These are phyloP conservation scores for Phalacrocorax brasilianus DNA, from an alignment of 2,113 vertebrate species.

Conservation along the genomic window DNA sequence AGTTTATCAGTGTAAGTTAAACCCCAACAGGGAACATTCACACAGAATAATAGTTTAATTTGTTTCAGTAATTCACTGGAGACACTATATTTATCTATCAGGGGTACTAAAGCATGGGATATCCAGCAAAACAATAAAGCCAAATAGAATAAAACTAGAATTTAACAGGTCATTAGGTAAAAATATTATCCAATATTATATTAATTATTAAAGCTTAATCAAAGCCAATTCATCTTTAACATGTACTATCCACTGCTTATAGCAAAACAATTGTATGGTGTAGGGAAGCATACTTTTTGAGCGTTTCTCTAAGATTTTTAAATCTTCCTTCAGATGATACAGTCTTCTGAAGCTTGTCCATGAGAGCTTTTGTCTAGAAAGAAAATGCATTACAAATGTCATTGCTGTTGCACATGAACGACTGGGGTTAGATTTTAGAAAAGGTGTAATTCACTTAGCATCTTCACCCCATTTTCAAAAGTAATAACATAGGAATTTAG, in stretches of 20 bases:
- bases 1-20: neutral
- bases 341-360: slow-evolving; percentile 99
- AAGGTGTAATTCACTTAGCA: neutral
- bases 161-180: neutral
- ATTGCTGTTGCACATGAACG: neutral
- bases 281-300: slow-evolving; percentile 90
- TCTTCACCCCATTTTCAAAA: neutral
- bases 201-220: neutral
- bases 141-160: neutral
- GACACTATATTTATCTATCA: neutral
- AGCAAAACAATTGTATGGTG: neutral
- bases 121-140: neutral
- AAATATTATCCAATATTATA: neutral
- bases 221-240: neutral
- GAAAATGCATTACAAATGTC: slow-evolving; percentile 28
- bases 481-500: neutral
- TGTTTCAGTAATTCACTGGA: neutral
- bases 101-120: neutral
- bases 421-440: neutral
- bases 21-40: neutral
- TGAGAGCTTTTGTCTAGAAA: slow-evolving; percentile 91
- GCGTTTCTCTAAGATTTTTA: slow-evolving; percentile 98
- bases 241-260: neutral
- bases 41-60: slow-evolving; percentile 24
- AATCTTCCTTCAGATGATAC: slow-evolving; percentile 98